Base-by-base conservation (phyloP, 2,888 invertebrate genomes). In the Brassicogethes aeneus region DNA sequence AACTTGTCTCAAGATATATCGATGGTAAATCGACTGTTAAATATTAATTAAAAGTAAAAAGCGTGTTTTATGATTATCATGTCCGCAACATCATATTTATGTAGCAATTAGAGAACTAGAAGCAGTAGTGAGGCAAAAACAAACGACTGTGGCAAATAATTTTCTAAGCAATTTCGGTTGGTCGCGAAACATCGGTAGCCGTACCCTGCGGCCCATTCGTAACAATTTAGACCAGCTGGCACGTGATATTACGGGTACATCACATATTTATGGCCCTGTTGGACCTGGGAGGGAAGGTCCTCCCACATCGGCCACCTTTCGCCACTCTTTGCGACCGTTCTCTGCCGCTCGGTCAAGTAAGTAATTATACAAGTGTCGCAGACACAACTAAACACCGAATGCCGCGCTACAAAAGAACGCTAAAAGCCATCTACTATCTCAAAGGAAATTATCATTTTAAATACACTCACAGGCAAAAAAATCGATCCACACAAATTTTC, bases 171-270 rank as follows among this genome's bases (percentile, higher is more conserved):
- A 61, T 61, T 61, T 61, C 43, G 44, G 48, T 56, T 58, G 59
- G 55, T 55, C 57, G 54, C 56, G 58, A 55, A 57, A 59, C 58
- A 57, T 59, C 43, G 45, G 45, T 42, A 40, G 42, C 36, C 45
- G 46, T 54, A 58, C 58, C 57, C 57, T 56, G 57, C 51, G 57
- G 61, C 57, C 64, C 66, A 68, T 68, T 67, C 65, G 66, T 68
- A 68, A 66, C 68, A 68, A 68, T 68, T 68, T 68, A 64, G 61
- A 60, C 64, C 66, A 68, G 66, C 68, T 66, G 67, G 67, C 67
- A 67, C 67, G 65, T 66, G 66, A 66, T 68, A 68, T 68, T 68
- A 67, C 65, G 64, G 62, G 62, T 61, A 62, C 66, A 67, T 68
- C 66, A 66, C 63, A 65, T 68, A 68, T 68, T 68, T 68, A 68